A percentile compares a stretch with the other conserved stretches of the same genome.
Evolutionary conservation across 2,888 invertebrate genomes (phyloP).

Genomic region (Hymenopus coronatus): DNA sequence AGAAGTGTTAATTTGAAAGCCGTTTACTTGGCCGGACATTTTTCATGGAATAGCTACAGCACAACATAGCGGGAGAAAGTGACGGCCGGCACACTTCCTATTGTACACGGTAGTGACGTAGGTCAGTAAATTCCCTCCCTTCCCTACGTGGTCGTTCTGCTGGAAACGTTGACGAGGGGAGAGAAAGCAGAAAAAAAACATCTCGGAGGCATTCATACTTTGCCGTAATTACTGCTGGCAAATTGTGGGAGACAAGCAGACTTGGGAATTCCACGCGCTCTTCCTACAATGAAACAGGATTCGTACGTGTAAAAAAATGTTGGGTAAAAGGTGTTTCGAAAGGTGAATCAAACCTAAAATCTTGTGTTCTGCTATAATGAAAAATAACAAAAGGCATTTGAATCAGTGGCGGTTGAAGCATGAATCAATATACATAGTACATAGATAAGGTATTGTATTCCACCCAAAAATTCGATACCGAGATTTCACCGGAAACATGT

Average conservation of each 20-base stretch:
- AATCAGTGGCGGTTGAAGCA: too few relatives aligned
- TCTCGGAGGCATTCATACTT: background rate
- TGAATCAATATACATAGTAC: too few relatives aligned
- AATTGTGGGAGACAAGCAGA: background rate
- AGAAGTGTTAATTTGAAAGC: background rate
- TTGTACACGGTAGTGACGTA: background rate
- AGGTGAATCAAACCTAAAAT: too few relatives aligned
- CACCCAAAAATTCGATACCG: too few relatives aligned
- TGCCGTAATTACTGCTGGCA: background rate
- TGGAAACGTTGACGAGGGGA: background rate
- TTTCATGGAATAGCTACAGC: background rate
- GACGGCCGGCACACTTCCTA: background rate
- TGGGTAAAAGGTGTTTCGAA: too few relatives aligned
- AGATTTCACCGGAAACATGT: too few relatives aligned
- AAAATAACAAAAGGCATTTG: too few relatives aligned
- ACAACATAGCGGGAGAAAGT: background rate
- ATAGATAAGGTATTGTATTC: too few relatives aligned
- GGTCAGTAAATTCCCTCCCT: background rate
- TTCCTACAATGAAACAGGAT: background rate
- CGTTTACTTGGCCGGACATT: background rate
- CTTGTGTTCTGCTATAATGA: too few relatives aligned
- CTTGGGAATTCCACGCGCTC: background rate
- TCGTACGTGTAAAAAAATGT: too few relatives aligned
- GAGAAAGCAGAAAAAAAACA: background rate
- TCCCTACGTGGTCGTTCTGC: background rate